These are phyloP conservation scores for Meloe dianella DNA, from an alignment of 2,888 invertebrate species.

Conservation along the genomic window DNA sequence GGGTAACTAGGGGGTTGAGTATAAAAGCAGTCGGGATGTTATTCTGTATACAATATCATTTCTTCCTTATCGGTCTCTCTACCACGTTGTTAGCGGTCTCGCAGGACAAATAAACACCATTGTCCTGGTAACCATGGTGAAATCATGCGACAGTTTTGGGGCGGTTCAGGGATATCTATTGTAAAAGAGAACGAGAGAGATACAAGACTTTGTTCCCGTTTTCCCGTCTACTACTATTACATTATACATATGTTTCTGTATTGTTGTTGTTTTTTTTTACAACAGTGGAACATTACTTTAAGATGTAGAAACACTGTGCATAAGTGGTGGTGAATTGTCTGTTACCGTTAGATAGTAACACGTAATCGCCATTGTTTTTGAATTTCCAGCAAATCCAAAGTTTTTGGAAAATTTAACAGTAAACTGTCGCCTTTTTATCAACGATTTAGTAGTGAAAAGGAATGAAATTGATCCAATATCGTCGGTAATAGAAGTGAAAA, in stretches of 20 bases:
- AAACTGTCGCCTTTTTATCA: background rate
- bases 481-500: conserved; percentile 2
- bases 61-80: conserved; percentile 60
- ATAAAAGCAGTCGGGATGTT: conserved; percentile 42
- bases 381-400: background rate
- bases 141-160: conserved; percentile 59
- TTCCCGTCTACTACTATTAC: background rate
- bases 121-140: conserved; percentile 62
- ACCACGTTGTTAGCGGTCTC: conserved; percentile 62
- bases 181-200: conserved; percentile 21
- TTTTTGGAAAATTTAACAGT: background rate
- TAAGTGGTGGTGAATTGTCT: background rate
- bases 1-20: conserved; percentile 21
- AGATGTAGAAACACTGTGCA: background rate
- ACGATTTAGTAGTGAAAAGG: background rate
- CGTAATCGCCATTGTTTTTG: background rate
- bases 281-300: background rate
- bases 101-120: conserved; percentile 62
- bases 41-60: conserved; percentile 60
- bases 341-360: background rate
- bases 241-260: background rate
- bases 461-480: background rate
- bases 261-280: background rate
- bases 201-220: background rate
- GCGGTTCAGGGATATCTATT: conserved; percentile 41